phyloP scores from a whole-genome alignment of 1,140 invertebrate species.

The Drosophila pectinifera region DNA sequence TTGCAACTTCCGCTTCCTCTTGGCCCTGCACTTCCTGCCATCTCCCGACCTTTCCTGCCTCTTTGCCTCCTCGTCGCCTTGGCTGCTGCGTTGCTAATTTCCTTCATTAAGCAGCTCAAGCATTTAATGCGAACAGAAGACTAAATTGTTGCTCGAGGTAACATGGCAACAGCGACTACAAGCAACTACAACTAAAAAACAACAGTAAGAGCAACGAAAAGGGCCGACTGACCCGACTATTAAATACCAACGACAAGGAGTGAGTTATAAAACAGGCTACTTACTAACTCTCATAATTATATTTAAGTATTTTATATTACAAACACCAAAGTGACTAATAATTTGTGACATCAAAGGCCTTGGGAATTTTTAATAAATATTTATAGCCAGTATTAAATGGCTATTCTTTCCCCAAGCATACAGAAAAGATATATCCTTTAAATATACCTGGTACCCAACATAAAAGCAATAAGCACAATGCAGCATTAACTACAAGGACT shows the following conservation, averaged over 20 bases:
- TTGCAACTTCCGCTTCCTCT: constrained; percentile 30
- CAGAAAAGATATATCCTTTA: background rate
- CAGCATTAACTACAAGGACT: constrained; percentile 14
- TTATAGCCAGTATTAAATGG: too few species aligned
- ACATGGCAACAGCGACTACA: constrained; percentile 27
- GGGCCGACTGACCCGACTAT: background rate
- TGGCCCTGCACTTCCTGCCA: background rate
- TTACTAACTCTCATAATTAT: too few species aligned
- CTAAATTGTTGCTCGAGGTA: constrained; percentile 66
- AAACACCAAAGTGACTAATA: too few species aligned
- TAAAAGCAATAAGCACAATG: constrained; percentile 9
- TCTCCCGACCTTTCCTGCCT: background rate
- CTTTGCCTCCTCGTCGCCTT: background rate
- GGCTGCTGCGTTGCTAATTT: constrained; percentile 68
- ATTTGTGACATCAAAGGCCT: too few species aligned
- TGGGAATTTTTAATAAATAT: too few species aligned
- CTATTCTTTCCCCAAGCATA: too few species aligned
- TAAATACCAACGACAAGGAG: background rate
- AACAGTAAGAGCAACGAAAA: background rate
- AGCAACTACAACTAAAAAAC: constrained; percentile 20
- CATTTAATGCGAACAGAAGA: constrained; percentile 71
- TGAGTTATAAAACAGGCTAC: too few species aligned
- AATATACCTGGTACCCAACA: background rate
- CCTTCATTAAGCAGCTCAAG: constrained; percentile 73
- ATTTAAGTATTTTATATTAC: too few species aligned